phyloP scores from a whole-genome alignment of 2,888 invertebrate species.

The Stictocephala bisonia region DNA sequence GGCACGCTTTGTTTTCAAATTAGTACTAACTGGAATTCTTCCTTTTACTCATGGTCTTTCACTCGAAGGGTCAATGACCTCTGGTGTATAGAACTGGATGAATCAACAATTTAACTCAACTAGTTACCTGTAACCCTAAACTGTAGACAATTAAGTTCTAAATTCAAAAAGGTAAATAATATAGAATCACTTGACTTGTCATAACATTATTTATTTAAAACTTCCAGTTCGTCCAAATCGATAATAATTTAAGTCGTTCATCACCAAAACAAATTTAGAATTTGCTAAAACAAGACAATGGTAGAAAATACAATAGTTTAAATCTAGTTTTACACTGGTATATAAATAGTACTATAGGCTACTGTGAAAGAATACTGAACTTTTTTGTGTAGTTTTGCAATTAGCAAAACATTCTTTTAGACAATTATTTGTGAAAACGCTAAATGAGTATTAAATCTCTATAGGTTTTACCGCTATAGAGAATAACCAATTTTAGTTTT shows the following conservation, averaged over 20 bases:
- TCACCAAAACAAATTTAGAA: background rate
- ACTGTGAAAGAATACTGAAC: background rate
- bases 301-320: background rate
- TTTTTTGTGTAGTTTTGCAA: too few species aligned
- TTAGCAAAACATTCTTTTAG: too few species aligned
- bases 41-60: conserved; percentile 1
- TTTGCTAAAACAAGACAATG: background rate
- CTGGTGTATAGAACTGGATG: background rate
- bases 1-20: background rate
- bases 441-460: too few species aligned
- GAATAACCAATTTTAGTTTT: too few species aligned
- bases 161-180: too few species aligned
- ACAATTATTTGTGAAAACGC: too few species aligned
- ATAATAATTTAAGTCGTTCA: conserved; percentile 14
- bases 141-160: too few species aligned
- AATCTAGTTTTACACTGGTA: conserved; percentile 10
- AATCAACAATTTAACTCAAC: background rate
- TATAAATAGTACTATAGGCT: conserved; percentile 8
- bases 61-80: background rate
- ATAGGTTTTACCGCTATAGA: too few species aligned
- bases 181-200: too few species aligned
- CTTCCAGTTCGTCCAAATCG: background rate
- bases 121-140: too few species aligned
- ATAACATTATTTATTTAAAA: conserved; percentile 33
- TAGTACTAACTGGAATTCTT: background rate